These are phyloP conservation scores for Poecilia wingei DNA, from an alignment of 2,797 vertebrate species.

Conservation along the genomic window DNA sequence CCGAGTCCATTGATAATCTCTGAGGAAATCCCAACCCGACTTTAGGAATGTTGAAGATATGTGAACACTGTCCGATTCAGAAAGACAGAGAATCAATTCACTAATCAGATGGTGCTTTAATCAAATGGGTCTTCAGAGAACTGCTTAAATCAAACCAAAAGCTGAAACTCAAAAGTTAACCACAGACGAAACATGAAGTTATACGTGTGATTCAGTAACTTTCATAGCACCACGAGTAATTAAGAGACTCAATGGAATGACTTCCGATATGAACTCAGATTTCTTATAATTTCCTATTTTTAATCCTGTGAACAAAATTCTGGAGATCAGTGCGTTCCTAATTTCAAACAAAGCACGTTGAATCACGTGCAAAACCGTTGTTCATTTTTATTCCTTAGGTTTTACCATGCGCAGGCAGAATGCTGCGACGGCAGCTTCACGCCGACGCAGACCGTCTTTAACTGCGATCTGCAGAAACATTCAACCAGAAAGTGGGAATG, in stretches of 20 bases:
- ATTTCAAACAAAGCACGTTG: constrained; percentile 69
- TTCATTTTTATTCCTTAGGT: constrained; percentile 25
- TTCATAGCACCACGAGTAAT: constrained; percentile 27
- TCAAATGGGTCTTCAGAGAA: constrained; percentile 6
- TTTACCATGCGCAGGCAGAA: constrained; percentile 35
- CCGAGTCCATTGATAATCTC: constrained; percentile 50
- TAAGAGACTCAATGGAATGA: constrained; percentile 17
- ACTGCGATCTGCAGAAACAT: constrained; percentile 13
- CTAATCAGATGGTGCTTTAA: constrained; percentile 19
- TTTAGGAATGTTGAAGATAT: constrained; percentile 43
- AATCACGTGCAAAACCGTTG: constrained; percentile 58
- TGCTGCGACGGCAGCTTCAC: background rate
- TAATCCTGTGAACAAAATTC: constrained; percentile 1
- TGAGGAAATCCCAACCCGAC: constrained; percentile 49
- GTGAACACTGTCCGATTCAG: constrained; percentile 25
- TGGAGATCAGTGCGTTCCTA: constrained; percentile 46
- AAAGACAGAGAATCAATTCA: constrained; percentile 14
- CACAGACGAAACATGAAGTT: constrained; percentile 2
- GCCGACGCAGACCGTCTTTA: background rate
- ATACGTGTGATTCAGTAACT: constrained; percentile 11
- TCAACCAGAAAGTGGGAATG: constrained; percentile 16
- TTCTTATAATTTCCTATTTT: constrained; percentile 55
- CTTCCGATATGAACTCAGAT: constrained; percentile 11
- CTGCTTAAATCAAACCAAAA: constrained; percentile 37
- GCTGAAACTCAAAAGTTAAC: background rate